A percentile compares a stretch with the other conserved stretches of the same genome.
phyloP scores from a whole-genome alignment of 2,888 invertebrate genomes.

The Acanthoscelides obtectus region DNA sequence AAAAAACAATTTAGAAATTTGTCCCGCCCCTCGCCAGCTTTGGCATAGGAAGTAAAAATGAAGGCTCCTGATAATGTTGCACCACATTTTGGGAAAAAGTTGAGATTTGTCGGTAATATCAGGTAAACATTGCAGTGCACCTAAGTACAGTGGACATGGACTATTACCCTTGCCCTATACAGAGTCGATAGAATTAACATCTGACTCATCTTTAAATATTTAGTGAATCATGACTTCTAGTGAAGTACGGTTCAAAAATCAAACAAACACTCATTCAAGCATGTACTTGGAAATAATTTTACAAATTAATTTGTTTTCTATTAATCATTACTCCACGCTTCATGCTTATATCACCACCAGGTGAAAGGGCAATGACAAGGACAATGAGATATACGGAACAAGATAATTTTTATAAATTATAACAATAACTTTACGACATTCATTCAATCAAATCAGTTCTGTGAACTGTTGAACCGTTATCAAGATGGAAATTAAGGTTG shows the following conservation, averaged over 20 bases:
- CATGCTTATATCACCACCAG: neutral
- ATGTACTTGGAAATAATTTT: neutral
- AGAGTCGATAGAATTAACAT: too few species aligned
- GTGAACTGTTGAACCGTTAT: neutral
- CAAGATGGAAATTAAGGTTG: too few species aligned
- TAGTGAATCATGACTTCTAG: neutral
- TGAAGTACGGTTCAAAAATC: neutral
- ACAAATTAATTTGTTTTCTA: neutral
- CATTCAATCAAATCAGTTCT: neutral
- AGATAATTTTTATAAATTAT: neutral
- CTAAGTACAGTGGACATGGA: too few species aligned
- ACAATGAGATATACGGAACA: neutral
- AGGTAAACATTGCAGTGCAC: too few species aligned
- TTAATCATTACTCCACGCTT: neutral
- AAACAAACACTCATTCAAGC: neutral
- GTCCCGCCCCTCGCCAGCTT: too few species aligned
- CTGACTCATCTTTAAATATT: neutral
- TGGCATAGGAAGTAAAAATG: too few species aligned
- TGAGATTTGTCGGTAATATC: too few species aligned
- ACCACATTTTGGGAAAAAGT: too few species aligned
- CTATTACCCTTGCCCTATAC: too few species aligned
- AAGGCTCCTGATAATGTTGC: too few species aligned
- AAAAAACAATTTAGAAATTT: too few species aligned
- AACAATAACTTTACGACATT: neutral
- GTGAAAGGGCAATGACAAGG: neutral